Base-by-base conservation (phyloP, 2,797 vertebrate species). In the Leptodactylus fallax region DNA sequence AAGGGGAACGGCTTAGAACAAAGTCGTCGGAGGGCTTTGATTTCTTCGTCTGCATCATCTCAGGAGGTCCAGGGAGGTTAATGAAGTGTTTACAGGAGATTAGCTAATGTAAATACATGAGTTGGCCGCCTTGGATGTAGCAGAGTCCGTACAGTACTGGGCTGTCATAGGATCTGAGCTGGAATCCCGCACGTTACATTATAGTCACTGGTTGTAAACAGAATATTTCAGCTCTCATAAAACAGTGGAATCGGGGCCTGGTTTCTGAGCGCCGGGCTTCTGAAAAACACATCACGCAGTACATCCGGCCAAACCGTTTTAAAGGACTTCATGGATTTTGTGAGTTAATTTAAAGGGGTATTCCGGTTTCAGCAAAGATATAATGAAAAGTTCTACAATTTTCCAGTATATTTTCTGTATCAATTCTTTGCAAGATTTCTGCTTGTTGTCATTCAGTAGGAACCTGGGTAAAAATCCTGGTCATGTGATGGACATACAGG, bases 11-110 rank as follows among this genome's bases (percentile, higher is more conserved):
- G 71, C 80, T 87, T 83, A 76, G 71, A 77, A 55, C 45, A 8
- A 51, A 83, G 72, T 67, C 86, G 49, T 53, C 86, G 6, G 56
- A 19, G 47, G 23, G 36, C 86, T 87, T 82, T 87, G 86, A 87
- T 87, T 69, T 78, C 49, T 3, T 11, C 3, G 56, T 19, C 86
- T 82, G 55, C n/a, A 27, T 49, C 67, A 61, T 12, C 86, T 53
- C 56, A 8, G 17, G 13, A 67, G 14, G 25, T 76, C 55, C 23
- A 67, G 71, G 16, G 60, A 78, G 60, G 56, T 78, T 83, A 83
- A 87, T 87, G 12, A 78, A 82, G 86, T 83, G 60, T 82, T 87
- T 87, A 87, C 80, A 65, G 71, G 86, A 78, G 86, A 61, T 82
- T 74, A 76, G 67, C 13, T 63, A 65, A 83, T 87, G 65, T 60